Percentiles rank a stretch among this genome's conserved stretches.
Conservation (phyloP, 2,113 vertebrate species). For the Panthera leo region DNA sequence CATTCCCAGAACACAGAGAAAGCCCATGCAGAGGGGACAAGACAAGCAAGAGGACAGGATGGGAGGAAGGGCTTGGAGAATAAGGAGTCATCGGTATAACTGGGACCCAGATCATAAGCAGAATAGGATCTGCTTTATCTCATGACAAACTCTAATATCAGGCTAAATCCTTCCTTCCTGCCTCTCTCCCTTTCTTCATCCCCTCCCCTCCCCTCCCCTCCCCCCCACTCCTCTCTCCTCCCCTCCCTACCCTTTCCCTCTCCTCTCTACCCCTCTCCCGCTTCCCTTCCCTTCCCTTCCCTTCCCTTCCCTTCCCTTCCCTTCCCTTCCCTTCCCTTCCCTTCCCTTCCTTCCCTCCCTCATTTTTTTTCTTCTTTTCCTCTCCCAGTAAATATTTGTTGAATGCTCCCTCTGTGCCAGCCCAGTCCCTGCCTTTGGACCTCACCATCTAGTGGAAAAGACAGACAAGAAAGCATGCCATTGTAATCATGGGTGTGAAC, state of each 20-base stretch:
- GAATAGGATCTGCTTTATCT: neutral
- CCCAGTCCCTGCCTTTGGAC: neutral
- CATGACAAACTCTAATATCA: neutral
- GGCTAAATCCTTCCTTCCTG: neutral
- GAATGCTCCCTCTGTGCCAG: neutral
- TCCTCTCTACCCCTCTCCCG: too few species aligned
- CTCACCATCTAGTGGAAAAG: neutral
- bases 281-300: neutral
- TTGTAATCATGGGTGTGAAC: neutral
- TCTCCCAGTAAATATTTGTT: neutral
- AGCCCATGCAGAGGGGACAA: neutral
- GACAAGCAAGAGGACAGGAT: neutral
- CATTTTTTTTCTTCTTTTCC: neutral
- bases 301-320: neutral
- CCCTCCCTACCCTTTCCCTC: neutral
- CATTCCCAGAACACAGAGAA: neutral
- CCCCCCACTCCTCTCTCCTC: too few species aligned
- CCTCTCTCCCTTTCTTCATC: neutral
- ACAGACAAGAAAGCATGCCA: neutral
- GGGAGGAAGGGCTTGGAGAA: neutral
- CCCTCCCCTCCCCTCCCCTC: too few species aligned
- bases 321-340: neutral
- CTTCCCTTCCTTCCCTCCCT: neutral
- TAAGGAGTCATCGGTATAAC: neutral
- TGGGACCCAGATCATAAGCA: neutral